phyloP scores from a whole-genome alignment of 2,113 vertebrate species.

The Emydura subglobosa region DNA sequence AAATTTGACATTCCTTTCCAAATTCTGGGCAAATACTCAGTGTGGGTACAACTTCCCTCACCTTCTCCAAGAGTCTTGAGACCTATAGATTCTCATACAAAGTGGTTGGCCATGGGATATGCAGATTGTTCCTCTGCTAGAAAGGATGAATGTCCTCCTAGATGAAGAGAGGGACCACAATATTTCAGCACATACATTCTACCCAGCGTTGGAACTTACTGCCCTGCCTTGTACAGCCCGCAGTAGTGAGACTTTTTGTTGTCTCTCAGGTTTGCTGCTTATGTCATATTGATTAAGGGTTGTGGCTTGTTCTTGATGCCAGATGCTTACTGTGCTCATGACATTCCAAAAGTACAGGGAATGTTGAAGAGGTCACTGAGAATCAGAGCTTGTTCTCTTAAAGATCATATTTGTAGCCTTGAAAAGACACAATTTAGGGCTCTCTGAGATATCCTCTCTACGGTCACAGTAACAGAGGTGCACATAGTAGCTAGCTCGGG shows the following conservation, averaged over 20 bases:
- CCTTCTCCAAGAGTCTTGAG: neutral
- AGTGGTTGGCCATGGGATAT: neutral
- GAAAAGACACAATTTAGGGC: no score
- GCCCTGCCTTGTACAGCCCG: neutral
- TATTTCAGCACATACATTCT: neutral
- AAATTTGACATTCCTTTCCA: neutral
- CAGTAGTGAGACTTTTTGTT: neutral
- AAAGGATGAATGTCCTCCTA: neutral
- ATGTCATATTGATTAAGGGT: neutral
- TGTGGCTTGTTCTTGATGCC: neutral
- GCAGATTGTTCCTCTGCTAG: neutral
- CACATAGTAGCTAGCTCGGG: no score
- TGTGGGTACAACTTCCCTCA: neutral
- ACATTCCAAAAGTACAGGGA: no score
- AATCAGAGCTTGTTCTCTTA: no score
- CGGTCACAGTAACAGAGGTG: no score
- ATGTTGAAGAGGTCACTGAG: no score
- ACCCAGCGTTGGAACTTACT: neutral
- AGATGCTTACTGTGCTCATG: neutral
- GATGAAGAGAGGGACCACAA: neutral
- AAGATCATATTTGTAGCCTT: no score
- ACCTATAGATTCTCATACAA: neutral
- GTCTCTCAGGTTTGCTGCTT: neutral
- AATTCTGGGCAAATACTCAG: neutral
- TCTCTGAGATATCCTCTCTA: no score